Conservation (phyloP, 2,797 vertebrate genomes). For the Catharus ustulatus region DNA sequence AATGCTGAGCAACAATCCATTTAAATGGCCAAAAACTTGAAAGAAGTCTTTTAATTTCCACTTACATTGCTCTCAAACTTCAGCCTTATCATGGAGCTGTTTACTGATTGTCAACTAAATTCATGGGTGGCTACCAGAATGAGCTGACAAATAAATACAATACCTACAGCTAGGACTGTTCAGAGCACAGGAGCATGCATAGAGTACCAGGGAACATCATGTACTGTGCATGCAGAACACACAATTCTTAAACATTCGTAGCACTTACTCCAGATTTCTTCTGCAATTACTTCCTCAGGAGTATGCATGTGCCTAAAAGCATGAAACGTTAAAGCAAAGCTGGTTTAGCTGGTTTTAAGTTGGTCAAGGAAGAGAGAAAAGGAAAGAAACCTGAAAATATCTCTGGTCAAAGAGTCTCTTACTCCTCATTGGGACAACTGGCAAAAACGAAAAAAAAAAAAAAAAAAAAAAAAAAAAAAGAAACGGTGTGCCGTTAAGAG, state of each 20-base stretch:
- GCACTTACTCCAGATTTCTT: conserved; percentile 72
- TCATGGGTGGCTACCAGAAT: conserved; percentile 48
- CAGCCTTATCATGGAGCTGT: conserved; percentile 32
- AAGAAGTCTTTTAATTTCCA: conserved; percentile 47
- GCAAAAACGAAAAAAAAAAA: neutral
- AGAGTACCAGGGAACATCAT: conserved; percentile 68
- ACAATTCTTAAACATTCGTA: conserved; percentile 62
- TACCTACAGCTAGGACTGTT: conserved; percentile 66
- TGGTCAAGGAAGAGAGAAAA: neutral
- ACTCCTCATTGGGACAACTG: neutral
- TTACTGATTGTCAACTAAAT: conserved; percentile 61
- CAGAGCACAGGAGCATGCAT: conserved; percentile 49
- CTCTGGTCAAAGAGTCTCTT: conserved; percentile 43
- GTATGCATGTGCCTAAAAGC: conserved; percentile 26
- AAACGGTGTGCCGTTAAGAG: neutral
- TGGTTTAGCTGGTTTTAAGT: conserved; percentile 65
- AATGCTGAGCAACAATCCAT: conserved; percentile 26
- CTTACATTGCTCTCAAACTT: conserved; percentile 32
- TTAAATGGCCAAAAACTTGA: neutral
- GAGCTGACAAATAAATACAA: conserved; percentile 71
- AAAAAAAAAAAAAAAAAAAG: neutral
- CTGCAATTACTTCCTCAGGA: conserved; percentile 60
- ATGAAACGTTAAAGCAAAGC: conserved; percentile 53
- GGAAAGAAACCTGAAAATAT: conserved; percentile 52
- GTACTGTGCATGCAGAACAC: conserved; percentile 58